Base-by-base conservation (phyloP, 2,797 vertebrate species). In the Falco columbarius region DNA sequence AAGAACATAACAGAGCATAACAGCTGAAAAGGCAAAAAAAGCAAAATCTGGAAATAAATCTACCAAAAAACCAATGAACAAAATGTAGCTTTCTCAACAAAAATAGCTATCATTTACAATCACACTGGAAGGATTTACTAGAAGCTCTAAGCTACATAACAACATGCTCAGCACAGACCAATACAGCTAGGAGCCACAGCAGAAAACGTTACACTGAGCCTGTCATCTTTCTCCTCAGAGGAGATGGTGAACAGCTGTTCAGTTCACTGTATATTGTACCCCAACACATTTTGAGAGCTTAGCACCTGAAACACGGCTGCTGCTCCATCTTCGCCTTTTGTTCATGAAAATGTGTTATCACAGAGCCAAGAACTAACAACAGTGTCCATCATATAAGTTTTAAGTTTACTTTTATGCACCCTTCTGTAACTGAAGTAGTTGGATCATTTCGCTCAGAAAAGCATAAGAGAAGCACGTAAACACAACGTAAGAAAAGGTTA, bases 21-120 rank as follows among this genome's bases (percentile, higher is more conserved):
- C 13, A 82, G 70, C 47, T 67, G 59, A 66, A 81, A 36, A 46
- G 38, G 65, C 19, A 30, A 93, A 83, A 85, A 93, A 76, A 55
- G 4, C 8, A 22, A 89, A 63, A 61, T 65, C 49, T 65, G 65
- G 68, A 86, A 80, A 80, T 15, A 85, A 67, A 73, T 36, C 18
- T 63, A 70, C 21, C 32, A 56, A 89, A 89, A 73, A 86, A 66
- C 17, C 5, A 1, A 63, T 14, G 2, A 92, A 58, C 5, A 9
- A 92, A 83, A 71, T 8, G 9, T n/a, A 51, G 14, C 21, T 81
- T 46, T 80, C 19, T 38, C 58, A 65, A 79, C 15, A 87, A 76
- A 91, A 94, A 32, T 4, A 68, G 22, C 17, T 51, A 76, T 7
- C 9, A 36, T 76, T 93, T 86, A 81, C 61, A 90, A 24, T n/a